A percentile compares a stretch with the other conserved stretches of the same genome.
Conservation (phyloP, 2,113 vertebrate species). For the Phalacrocorax brasilianus region DNA sequence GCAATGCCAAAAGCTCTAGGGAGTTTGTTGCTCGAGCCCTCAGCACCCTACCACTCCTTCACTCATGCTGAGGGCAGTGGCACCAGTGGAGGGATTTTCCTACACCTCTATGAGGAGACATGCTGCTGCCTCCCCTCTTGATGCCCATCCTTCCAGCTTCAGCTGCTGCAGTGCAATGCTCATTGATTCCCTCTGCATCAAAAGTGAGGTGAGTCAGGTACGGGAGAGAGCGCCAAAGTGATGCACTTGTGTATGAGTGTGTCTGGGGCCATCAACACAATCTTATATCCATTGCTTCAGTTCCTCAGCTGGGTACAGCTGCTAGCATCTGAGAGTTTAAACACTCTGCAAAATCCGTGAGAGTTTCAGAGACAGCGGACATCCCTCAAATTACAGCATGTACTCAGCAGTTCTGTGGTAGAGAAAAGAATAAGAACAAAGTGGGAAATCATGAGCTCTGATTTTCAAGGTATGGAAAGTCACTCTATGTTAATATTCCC, state of each 20-base stretch:
- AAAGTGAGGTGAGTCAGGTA: not conserved
- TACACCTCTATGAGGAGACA: not conserved
- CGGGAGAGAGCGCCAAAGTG: not conserved
- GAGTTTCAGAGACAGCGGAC: not conserved
- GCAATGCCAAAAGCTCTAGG: not conserved
- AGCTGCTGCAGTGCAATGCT: not conserved
- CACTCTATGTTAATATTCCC: not conserved
- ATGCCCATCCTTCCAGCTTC: not conserved
- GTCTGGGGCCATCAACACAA: not conserved
- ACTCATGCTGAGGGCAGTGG: not conserved
- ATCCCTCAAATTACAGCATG: not conserved
- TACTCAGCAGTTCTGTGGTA: not conserved
- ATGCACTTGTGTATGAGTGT: rapidly evolving
- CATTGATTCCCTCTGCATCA: not conserved
- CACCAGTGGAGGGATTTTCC: not conserved
- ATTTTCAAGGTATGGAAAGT: not conserved
- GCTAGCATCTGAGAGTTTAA: not conserved
- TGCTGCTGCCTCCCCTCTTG: not conserved
- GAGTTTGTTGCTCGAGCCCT: not conserved
- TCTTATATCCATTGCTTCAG: not conserved
- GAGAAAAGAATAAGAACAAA: not conserved
- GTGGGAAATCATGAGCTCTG: not conserved
- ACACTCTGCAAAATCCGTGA: not conserved
- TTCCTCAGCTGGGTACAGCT: not conserved
- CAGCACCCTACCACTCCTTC: not conserved